phyloP scores from a whole-genome alignment of 2,888 invertebrate genomes.

The Lymantria dispar region DNA sequence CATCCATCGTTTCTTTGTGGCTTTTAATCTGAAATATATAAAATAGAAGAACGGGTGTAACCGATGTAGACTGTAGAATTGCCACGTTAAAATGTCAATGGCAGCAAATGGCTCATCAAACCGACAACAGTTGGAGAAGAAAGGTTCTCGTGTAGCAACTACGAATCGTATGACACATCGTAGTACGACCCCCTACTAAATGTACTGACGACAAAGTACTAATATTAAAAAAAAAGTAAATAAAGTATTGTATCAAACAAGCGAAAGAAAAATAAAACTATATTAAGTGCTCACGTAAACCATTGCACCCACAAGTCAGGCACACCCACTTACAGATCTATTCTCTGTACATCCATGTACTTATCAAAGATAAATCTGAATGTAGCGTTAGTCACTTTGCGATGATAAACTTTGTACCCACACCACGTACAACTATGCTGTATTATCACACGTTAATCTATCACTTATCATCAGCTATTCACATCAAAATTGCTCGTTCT shows the following conservation, averaged over 20 bases:
- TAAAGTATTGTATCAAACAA: constrained; percentile 3
- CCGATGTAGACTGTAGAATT: no score
- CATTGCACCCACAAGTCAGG: constrained; percentile 15
- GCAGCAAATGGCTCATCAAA: no score
- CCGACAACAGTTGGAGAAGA: no score
- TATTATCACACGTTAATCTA: constrained; percentile 40
- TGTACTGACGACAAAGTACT: no score
- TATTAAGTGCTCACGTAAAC: constrained; percentile 27
- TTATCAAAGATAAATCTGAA: constrained; percentile 32
- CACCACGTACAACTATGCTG: constrained; percentile 43
- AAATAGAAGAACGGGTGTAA: no score
- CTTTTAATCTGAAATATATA: no score
- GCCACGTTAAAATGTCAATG: no score
- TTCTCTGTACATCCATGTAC: constrained; percentile 24
- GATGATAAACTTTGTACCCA: constrained; percentile 47
- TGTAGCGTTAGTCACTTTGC: constrained; percentile 44
- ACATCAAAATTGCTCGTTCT: constrained; percentile 33
- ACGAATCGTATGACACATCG: no score
- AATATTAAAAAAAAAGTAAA: no score
- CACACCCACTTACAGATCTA: constrained; percentile 30
- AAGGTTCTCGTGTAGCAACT: no score
- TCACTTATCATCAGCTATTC: constrained; percentile 35
- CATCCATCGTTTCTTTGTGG: no score
- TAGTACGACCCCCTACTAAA: no score
- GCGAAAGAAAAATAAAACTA: constrained; percentile 2